Conservation (phyloP, 37 sponge, comb jelly and placozoan genomes). For the Tethya wilhelma region DNA sequence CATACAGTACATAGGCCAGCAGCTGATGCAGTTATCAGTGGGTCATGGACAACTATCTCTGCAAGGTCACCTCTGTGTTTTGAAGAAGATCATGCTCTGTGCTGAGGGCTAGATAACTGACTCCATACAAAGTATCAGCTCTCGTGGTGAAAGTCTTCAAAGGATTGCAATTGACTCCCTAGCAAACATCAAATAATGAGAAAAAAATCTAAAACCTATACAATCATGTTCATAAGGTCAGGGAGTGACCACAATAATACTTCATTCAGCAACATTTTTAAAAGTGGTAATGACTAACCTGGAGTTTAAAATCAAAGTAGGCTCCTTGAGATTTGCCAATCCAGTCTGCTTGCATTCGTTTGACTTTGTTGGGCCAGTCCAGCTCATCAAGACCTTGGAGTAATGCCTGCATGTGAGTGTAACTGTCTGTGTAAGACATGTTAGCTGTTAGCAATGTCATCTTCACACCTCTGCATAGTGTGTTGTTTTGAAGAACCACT, state of each 20-base stretch:
- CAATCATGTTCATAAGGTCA: no score
- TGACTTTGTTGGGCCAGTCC: constrained; percentile 82
- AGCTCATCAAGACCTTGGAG: constrained; percentile 72
- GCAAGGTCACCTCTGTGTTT: no score
- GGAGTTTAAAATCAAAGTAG: constrained; percentile 65
- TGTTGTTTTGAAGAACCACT: constrained; percentile 87
- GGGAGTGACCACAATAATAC: no score
- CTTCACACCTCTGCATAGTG: constrained; percentile 69
- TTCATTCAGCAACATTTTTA: no score
- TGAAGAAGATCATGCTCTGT: constrained; percentile 55
- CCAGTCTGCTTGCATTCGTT: constrained; percentile 76
- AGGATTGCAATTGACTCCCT: neutral
- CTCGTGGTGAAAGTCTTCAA: constrained; percentile 72
- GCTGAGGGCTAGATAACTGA: constrained; percentile 61
- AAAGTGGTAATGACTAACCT: no score
- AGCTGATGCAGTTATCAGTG: no score
- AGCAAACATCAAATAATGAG: neutral
- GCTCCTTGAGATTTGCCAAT: constrained; percentile 75
- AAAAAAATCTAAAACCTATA: no score
- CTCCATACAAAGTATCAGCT: constrained; percentile 73
- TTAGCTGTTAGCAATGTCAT: neutral
- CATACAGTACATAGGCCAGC: no score
- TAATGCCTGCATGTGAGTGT: constrained; percentile 27
- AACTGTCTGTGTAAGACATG: neutral
- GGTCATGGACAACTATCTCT: no score